Percentiles rank a stretch among this genome's conserved stretches.
phyloP scores from a whole-genome alignment of 2,888 invertebrate species.

The Corbicula japonica region DNA sequence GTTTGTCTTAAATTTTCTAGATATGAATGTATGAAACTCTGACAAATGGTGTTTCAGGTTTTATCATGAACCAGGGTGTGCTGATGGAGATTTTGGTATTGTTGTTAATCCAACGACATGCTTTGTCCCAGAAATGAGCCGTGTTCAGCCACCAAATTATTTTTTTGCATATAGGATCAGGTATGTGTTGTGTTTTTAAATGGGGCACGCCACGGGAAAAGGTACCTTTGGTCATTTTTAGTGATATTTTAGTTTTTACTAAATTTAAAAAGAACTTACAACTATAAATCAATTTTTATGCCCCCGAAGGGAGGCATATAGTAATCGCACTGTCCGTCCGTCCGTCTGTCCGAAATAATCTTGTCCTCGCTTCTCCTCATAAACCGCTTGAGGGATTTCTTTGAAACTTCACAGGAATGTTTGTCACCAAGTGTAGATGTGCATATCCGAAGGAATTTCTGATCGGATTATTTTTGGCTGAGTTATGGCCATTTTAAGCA shows the following conservation, averaged over 20 bases:
- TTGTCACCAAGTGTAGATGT: too few species aligned
- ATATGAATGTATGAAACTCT: not conserved
- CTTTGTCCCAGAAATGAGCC: conserved; percentile 81
- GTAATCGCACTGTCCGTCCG: too few species aligned
- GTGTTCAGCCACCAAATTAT: conserved; percentile 70
- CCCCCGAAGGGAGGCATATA: too few species aligned
- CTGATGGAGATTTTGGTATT: conserved; percentile 73
- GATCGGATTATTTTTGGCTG: too few species aligned
- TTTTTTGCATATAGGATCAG: conserved; percentile 80
- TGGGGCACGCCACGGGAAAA: not conserved
- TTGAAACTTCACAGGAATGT: too few species aligned
- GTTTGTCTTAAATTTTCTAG: not conserved
- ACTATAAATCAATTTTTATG: too few species aligned
- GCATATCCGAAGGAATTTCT: too few species aligned
- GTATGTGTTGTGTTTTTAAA: conserved; percentile 64
- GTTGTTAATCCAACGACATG: conserved; percentile 78
- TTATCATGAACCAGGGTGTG: conserved; percentile 76
- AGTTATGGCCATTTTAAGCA: too few species aligned
- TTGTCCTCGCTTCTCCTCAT: too few species aligned
- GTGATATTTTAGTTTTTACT: not conserved
- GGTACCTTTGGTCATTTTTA: not conserved
- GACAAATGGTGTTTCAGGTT: conserved; percentile 61
- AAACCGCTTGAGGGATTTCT: too few species aligned
- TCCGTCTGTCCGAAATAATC: too few species aligned
- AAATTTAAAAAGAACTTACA: too few species aligned